These are phyloP conservation scores for Tetramorium alpestre DNA, from an alignment of 1,140 invertebrate genomes.

Conservation along the genomic window DNA sequence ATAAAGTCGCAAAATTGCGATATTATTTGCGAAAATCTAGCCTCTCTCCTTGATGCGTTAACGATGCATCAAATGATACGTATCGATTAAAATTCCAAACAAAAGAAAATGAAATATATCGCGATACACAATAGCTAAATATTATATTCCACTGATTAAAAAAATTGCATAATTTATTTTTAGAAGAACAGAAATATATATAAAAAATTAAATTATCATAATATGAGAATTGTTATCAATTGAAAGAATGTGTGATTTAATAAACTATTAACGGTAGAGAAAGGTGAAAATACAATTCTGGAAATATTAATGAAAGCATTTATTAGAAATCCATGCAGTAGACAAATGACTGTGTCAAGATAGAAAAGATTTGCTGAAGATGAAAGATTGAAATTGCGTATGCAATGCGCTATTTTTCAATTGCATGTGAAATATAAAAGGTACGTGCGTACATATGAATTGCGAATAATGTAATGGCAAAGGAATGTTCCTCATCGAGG, in stretches of 20 bases:
- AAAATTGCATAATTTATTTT: slow-evolving; percentile 6
- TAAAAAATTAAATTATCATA: not conserved
- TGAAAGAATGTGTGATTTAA: not conserved
- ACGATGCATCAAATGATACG: not conserved
- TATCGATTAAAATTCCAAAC: not conserved
- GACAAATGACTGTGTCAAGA: not conserved
- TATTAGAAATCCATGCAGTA: slow-evolving; percentile 2
- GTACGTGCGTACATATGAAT: not conserved
- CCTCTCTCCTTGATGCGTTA: not conserved
- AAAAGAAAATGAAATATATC: not conserved
- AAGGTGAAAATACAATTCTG: not conserved
- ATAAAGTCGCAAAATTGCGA: not conserved
- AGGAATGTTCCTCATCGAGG: not conserved
- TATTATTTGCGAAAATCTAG: not conserved
- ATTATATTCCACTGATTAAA: not conserved
- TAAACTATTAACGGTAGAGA: not conserved
- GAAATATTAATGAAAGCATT: not conserved
- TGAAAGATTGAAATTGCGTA: not conserved
- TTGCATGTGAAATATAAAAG: not conserved
- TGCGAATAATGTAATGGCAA: not conserved
- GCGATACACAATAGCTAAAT: not conserved
- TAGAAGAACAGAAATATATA: not conserved
- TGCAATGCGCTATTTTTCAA: not conserved
- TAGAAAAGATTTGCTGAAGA: not conserved
- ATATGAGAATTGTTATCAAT: not conserved